Base-by-base conservation (phyloP, 1,140 invertebrate genomes). In the Drosophila rhopaloa region DNA sequence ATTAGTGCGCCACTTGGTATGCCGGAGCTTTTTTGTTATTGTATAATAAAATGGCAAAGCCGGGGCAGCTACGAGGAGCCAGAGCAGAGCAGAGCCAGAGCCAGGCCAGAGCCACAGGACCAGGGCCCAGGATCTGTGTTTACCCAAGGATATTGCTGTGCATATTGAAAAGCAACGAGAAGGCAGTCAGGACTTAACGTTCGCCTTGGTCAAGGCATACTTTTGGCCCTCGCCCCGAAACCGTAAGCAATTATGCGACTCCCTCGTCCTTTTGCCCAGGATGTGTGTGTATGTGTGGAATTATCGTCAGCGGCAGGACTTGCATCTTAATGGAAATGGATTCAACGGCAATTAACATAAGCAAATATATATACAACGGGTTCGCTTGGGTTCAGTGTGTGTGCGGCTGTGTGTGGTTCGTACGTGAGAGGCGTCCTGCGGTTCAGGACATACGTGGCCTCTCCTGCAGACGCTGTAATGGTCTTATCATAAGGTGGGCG, bases 341-440 rank as follows among this genome's bases (percentile, higher is more conserved):
- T 91, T 91, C 90, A 91, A 91, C 82, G 90, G 90, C 86, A 91
- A 91, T 91, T 91, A 91, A 91, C 90, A 91, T 91, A 90, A 91
- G 81, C 90, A 91, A 91, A 91, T 90, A 91, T 84, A 91, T 84
- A 90, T 84, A 82, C 76, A 72, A 72, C 60, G 68, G 76, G 67
- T 63, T 77, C 65, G 76, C 68, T 51, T 72, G 57, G 41, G 46
- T 43, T 32, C 14, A 6, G 13, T 37, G 8, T 14, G 38, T 50
- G 41, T 74, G 38, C 1, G 16, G 16, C 16, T 74, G 51, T 47
- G 58, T 54, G 40, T 41, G 57, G 46, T 38, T n/a, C 29, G 41
- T 86, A 86, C 82, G 82, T 88, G 82, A 73, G 81, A 75, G 80
- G 72, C 84, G 84, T 71, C 65, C 77, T 88, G 83, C 72, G 84